phyloP scores from a whole-genome alignment of 2,113 vertebrate species.

The Athene noctua region DNA sequence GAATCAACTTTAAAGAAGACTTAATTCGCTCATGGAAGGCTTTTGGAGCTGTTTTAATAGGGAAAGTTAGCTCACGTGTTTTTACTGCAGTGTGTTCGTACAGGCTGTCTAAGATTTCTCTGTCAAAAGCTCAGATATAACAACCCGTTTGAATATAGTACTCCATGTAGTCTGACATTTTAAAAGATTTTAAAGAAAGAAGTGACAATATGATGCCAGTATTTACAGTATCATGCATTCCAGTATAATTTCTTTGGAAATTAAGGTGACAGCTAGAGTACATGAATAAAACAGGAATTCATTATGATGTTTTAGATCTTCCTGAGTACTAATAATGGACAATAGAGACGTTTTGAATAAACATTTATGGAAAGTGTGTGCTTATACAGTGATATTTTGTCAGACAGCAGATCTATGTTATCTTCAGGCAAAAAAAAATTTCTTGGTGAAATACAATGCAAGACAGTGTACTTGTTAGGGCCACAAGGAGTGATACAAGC shows the following conservation, averaged over 20 bases:
- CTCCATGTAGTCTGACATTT: conserved; percentile 1
- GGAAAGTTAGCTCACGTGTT: neutral
- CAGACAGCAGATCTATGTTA: neutral
- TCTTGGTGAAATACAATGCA: neutral
- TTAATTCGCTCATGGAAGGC: neutral
- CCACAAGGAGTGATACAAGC: neutral
- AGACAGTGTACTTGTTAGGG: neutral
- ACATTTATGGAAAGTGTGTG: neutral
- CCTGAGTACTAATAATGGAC: neutral
- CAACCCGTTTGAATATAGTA: conserved; percentile 17
- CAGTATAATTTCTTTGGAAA: conserved; percentile 3
- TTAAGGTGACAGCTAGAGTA: conserved; percentile 8
- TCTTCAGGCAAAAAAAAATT: neutral
- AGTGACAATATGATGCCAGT: conserved; percentile 36
- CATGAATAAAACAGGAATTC: neutral
- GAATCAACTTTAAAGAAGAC: neutral
- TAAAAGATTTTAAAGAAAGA: conserved; percentile 35
- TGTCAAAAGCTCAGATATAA: conserved; percentile 10
- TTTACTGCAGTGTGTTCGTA: neutral
- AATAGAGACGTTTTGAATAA: neutral
- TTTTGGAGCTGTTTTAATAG: neutral
- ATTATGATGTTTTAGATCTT: neutral
- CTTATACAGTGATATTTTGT: neutral
- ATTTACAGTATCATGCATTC: conserved; percentile 15
- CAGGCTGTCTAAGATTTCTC: conserved; percentile 25